Percentiles rank a stretch among this genome's conserved stretches.
phyloP scores from a whole-genome alignment of 1,140 invertebrate genomes.

The Calephelis nemesis region DNA sequence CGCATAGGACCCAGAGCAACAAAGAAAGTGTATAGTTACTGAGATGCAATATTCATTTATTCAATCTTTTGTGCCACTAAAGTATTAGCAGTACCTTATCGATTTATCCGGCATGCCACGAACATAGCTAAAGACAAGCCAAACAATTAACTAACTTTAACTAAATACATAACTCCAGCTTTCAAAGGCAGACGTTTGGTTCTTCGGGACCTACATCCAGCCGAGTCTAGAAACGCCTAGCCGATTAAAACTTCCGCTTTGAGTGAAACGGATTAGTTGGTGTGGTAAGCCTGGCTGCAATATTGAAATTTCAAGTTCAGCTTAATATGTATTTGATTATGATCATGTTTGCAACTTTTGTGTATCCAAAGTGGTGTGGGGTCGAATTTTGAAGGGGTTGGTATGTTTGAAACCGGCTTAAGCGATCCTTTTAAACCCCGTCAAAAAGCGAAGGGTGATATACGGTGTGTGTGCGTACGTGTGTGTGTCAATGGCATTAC shows the following conservation, averaged over 20 bases:
- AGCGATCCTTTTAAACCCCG: no score
- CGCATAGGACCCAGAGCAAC: neutral
- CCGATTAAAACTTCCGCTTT: constrained; percentile 32
- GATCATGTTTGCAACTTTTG: neutral
- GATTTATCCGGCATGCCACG: constrained; percentile 10
- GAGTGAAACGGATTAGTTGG: constrained; percentile 26
- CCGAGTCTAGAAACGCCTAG: constrained; percentile 16
- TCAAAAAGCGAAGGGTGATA: no score
- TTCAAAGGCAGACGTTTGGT: constrained; percentile 30
- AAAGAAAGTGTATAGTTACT: no score
- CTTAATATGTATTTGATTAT: constrained; percentile 5
- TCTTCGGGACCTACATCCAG: constrained; percentile 11
- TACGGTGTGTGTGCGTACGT: no score
- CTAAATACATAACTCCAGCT: constrained; percentile 29
- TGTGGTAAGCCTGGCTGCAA: constrained; percentile 21
- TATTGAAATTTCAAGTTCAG: constrained; percentile 12
- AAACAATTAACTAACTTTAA: constrained; percentile 30
- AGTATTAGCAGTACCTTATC: constrained; percentile 9
- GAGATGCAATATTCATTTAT: neutral
- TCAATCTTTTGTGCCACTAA: neutral
- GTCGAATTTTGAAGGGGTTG: no score
- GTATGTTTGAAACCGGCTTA: no score
- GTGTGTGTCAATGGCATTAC: no score
- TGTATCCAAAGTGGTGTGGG: no score
- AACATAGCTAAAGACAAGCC: constrained; percentile 16